Percentiles rank a stretch among this genome's conserved stretches.
Conservation (phyloP, 1,140 invertebrate genomes). For the Rhynchophorus ferrugineus region DNA sequence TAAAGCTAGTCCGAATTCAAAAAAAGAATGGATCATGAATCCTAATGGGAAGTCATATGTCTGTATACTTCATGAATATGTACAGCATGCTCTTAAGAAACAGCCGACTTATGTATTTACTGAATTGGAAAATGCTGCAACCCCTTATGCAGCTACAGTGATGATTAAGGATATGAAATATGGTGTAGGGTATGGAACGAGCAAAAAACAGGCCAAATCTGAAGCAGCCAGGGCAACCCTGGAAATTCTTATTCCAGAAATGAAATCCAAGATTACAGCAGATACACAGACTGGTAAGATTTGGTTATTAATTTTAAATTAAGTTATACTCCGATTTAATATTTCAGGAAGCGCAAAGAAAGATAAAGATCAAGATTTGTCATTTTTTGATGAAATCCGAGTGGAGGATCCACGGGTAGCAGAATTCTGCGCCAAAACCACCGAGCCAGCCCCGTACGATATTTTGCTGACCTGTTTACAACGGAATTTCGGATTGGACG, state of each 20-base stretch:
- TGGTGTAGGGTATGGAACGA: conserved; percentile 84
- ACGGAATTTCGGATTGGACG: conserved; percentile 84
- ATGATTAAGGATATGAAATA: conserved; percentile 88
- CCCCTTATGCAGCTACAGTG: conserved; percentile 88
- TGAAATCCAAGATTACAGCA: conserved; percentile 67
- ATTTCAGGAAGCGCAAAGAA: conserved; percentile 39
- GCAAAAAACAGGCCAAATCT: conserved; percentile 91
- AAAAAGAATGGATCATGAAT: conserved; percentile 86
- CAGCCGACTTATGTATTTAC: conserved; percentile 90
- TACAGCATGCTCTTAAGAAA: conserved; percentile 86
- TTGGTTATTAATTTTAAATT: neutral
- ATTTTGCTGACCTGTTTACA: conserved; percentile 88
- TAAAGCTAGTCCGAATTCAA: conserved; percentile 41
- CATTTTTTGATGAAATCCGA: conserved; percentile 88
- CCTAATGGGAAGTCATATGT: conserved; percentile 89
- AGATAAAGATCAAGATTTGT: conserved; percentile 52
- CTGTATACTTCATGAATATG: conserved; percentile 95
- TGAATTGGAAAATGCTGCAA: conserved; percentile 88
- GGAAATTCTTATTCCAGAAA: conserved; percentile 90
- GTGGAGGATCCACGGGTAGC: conserved; percentile 89
- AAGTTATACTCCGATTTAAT: no score
- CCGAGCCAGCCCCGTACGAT: conserved; percentile 89
- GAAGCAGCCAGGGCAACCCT: conserved; percentile 84
- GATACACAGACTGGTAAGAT: conserved; percentile 45
- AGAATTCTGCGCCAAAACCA: conserved; percentile 90